Conservation (phyloP, 2,113 vertebrate species). For the Murina feae region DNA sequence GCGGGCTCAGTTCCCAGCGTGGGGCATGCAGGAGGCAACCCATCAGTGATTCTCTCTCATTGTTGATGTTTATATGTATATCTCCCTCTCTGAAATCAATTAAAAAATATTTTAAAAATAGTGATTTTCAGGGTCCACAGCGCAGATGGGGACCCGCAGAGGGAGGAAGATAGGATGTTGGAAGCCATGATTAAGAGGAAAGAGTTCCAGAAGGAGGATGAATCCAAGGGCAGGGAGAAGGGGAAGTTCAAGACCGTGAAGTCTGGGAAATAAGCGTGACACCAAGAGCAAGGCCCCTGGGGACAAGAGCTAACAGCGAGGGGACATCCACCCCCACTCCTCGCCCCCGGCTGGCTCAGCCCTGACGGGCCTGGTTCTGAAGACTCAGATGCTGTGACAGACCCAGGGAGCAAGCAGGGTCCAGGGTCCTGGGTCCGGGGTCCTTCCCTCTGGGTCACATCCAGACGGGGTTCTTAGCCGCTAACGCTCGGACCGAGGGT, state of each 20-base stretch:
- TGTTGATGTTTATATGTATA: too few species aligned
- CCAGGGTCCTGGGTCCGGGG: neutral
- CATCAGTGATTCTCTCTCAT: too few species aligned
- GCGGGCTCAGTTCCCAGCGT: too few species aligned
- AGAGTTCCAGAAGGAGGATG: slow-evolving; percentile 91
- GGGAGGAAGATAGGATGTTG: too few species aligned
- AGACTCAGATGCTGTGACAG: neutral
- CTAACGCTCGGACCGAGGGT: neutral
- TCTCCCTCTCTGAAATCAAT: too few species aligned
- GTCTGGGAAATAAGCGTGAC: slow-evolving; percentile 89
- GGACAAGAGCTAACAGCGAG: slow-evolving; percentile 83
- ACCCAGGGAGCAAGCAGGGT: neutral
- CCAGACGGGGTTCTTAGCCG: neutral
- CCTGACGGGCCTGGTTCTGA: neutral
- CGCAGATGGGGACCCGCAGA: too few species aligned
- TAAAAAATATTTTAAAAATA: too few species aligned
- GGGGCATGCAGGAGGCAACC: too few species aligned
- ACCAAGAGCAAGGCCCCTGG: slow-evolving; percentile 86
- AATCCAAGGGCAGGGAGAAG: slow-evolving; percentile 90
- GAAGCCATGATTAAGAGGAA: too few species aligned
- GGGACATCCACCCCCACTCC: neutral
- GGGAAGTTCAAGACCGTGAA: slow-evolving; percentile 97
- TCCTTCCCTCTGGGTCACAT: slow-evolving; percentile 29
- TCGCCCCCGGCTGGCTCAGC: slow-evolving; percentile 21
- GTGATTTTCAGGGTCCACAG: too few species aligned